phyloP scores from a whole-genome alignment of 2,888 invertebrate genomes.

The Chrysopilus asiliformis region DNA sequence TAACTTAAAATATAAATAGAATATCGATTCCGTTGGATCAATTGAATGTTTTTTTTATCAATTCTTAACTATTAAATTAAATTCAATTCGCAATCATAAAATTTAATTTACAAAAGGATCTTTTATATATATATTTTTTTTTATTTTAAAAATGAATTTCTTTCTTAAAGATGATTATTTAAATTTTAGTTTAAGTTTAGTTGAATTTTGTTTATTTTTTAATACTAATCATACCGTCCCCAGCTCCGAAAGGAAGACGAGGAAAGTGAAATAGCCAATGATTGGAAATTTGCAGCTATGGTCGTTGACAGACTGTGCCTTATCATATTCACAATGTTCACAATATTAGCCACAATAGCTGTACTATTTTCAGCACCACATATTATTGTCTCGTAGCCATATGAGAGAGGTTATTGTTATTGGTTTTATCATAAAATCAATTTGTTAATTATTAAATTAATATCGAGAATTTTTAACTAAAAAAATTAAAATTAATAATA shows the following conservation, averaged over 20 bases:
- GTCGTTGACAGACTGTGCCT: constrained; percentile 99
- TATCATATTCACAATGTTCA: constrained; percentile 97
- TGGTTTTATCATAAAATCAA: constrained; percentile 40
- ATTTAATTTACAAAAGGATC: neutral
- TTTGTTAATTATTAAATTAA: constrained; percentile 40
- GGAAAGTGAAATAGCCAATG: constrained; percentile 85
- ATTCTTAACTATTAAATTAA: neutral
- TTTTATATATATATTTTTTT: neutral
- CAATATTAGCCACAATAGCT: constrained; percentile 93
- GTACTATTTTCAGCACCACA: constrained; percentile 94
- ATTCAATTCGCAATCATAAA: neutral
- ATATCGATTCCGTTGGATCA: neutral
- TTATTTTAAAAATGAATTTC: neutral
- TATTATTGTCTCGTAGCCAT: constrained; percentile 42
- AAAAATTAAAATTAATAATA: constrained; percentile 11
- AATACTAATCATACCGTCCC: neutral
- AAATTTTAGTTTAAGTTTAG: too few species aligned
- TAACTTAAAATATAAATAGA: too few species aligned
- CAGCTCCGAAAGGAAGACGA: constrained; percentile 90
- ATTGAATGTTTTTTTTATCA: neutral
- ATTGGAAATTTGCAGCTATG: constrained; percentile 99
- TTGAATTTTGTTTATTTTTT: neutral
- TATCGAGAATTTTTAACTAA: constrained; percentile 39
- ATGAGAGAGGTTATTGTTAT: constrained; percentile 40
- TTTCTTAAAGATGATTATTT: too few species aligned